Evolutionary conservation across 1,140 invertebrate genomes (phyloP).

Genomic region (Euglossa dilemma): DNA sequence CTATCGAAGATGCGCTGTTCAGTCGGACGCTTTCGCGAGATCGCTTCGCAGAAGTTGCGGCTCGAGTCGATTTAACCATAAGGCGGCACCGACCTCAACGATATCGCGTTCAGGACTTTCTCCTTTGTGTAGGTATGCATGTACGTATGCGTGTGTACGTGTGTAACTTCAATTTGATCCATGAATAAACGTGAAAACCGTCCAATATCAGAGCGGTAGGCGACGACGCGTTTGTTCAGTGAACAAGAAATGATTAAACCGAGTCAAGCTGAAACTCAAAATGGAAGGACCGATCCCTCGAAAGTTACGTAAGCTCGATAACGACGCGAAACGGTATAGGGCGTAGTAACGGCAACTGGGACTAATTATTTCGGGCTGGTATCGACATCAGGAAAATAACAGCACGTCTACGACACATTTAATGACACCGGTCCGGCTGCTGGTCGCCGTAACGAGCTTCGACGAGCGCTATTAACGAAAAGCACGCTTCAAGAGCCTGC

Average conservation of each 20-base stretch:
- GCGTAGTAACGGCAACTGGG: not conserved
- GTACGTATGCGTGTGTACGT: not conserved
- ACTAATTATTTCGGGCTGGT: conserved; percentile 6
- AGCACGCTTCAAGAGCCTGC: conserved; percentile 31
- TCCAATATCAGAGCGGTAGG: not conserved
- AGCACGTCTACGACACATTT: conserved; percentile 6
- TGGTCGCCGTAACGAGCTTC: conserved; percentile 12
- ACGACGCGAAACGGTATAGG: not conserved
- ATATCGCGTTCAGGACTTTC: not conserved
- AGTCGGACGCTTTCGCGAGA: not conserved
- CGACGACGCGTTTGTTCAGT: not conserved
- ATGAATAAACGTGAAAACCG: too few species aligned
- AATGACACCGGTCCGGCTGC: not conserved
- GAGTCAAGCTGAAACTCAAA: not conserved
- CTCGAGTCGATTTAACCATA: not conserved
- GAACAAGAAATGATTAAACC: conserved; percentile 1
- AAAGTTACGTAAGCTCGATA: conserved; percentile 4
- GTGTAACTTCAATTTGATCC: not conserved
- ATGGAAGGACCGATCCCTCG: not conserved
- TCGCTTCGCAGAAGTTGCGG: not conserved
- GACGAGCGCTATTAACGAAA: conserved; percentile 46
- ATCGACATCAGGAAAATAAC: conserved; percentile 18
- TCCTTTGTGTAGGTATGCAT: not conserved
- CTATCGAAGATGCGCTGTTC: not conserved
- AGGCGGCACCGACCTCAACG: not conserved